phyloP scores from a whole-genome alignment of 2,113 vertebrate genomes.

The Rhabdornis inornatus region DNA sequence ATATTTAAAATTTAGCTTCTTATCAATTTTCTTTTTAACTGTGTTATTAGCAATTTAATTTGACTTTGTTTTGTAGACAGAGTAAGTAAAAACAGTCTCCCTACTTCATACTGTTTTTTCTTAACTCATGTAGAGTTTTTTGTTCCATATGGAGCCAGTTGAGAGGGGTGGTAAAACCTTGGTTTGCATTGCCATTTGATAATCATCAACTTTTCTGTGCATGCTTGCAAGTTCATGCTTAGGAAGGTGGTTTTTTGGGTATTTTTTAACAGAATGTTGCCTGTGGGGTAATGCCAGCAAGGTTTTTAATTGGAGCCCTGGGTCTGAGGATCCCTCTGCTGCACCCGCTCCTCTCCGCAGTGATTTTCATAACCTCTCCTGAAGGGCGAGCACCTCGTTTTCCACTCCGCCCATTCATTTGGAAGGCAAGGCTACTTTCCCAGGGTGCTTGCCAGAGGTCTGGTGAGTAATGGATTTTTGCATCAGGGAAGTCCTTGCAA shows the following conservation, averaged over 20 bases:
- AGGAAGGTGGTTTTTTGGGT: neutral
- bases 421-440: constrained; percentile 30
- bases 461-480: constrained; percentile 47
- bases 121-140: neutral
- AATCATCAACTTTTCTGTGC: neutral
- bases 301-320: neutral
- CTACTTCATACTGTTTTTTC: neutral
- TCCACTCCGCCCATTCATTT: neutral
- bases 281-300: neutral
- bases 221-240: neutral
- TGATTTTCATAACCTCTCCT: neutral
- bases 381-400: constrained; percentile 11
- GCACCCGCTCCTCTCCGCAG: neutral
- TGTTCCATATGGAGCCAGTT: neutral
- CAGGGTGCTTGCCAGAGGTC: constrained; percentile 19
- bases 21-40: neutral
- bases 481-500: neutral
- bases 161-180: neutral
- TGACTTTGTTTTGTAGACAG: fast-evolving
- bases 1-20: neutral
- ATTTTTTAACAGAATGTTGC: neutral
- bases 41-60: neutral
- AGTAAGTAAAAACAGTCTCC: neutral
- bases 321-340: neutral
- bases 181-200: neutral